Conservation (phyloP, 2,113 vertebrate species). For the Pao palembangensis region DNA sequence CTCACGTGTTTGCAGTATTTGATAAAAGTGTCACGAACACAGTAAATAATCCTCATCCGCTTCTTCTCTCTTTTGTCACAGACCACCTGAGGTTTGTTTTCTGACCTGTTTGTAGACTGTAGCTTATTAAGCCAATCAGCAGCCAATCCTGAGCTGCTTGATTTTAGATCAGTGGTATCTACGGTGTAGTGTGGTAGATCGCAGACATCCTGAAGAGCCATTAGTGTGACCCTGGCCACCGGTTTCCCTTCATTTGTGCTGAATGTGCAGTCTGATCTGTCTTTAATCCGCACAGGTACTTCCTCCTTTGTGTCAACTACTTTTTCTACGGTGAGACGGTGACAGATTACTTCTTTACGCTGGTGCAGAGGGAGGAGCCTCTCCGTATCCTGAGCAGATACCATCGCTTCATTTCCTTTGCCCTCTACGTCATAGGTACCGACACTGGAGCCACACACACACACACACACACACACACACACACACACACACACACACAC, state of each 20-base stretch:
- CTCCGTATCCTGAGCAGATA: conserved; percentile 97
- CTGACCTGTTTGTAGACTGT: conserved; percentile 11
- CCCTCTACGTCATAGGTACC: conserved; percentile 92
- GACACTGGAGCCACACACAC: neutral
- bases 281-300: conserved; percentile 81
- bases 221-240: conserved; percentile 24
- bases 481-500: too few species aligned
- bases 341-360: conserved; percentile 94
- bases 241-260: too few species aligned
- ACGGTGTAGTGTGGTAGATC: conserved; percentile 10
- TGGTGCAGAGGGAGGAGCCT: conserved; percentile 96
- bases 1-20: neutral
- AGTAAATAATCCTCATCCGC: neutral
- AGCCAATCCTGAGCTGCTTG: conserved; percentile 5
- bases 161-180: conserved; percentile 19
- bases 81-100: conserved; percentile 63
- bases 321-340: conserved; percentile 98
- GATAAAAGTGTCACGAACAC: neutral
- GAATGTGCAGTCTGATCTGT: neutral
- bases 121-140: conserved; percentile 29
- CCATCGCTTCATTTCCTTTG: conserved; percentile 96
- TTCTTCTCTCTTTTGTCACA: conserved; percentile 54
- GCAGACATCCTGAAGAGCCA: neutral
- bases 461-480: too few species aligned
- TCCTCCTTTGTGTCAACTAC: conserved; percentile 96